Evolutionary conservation across 2,113 vertebrate genomes (phyloP).

Genomic region (Pituophis catenifer): DNA sequence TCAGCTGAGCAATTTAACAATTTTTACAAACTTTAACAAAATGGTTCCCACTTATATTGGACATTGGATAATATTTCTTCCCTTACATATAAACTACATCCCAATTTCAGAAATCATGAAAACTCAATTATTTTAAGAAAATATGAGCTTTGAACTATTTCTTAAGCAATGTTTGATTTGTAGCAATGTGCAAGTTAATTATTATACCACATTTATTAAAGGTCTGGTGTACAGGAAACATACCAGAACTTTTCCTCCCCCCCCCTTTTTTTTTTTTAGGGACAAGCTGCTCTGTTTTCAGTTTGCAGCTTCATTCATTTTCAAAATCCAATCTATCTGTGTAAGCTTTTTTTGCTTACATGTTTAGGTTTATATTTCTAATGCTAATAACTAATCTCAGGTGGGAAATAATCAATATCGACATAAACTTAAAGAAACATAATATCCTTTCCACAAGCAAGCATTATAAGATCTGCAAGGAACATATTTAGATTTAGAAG

Average conservation of each 20-base stretch:
- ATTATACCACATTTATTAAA: neutral
- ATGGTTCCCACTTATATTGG: neutral
- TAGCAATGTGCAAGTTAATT: neutral
- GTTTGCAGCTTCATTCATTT: neutral
- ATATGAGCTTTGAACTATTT: neutral
- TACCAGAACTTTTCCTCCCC: neutral
- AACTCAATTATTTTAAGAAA: neutral
- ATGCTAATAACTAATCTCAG: neutral
- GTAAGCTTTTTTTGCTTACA: neutral
- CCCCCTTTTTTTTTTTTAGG: neutral
- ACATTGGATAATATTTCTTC: neutral
- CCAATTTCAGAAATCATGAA: neutral
- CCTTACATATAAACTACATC: neutral
- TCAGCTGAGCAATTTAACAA: neutral
- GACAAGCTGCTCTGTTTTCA: neutral
- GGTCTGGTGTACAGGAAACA: neutral
- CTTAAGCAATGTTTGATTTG: conserved; percentile 6
- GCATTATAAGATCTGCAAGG: neutral
- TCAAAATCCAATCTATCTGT: neutral
- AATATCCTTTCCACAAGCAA: neutral
- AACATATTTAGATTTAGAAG: neutral
- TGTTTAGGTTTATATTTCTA: neutral
- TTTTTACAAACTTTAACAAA: neutral
- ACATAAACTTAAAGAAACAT: neutral
- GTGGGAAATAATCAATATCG: neutral